These are phyloP conservation scores for Fratercula arctica DNA, from an alignment of 2,797 vertebrate species.

Conservation along the genomic window DNA sequence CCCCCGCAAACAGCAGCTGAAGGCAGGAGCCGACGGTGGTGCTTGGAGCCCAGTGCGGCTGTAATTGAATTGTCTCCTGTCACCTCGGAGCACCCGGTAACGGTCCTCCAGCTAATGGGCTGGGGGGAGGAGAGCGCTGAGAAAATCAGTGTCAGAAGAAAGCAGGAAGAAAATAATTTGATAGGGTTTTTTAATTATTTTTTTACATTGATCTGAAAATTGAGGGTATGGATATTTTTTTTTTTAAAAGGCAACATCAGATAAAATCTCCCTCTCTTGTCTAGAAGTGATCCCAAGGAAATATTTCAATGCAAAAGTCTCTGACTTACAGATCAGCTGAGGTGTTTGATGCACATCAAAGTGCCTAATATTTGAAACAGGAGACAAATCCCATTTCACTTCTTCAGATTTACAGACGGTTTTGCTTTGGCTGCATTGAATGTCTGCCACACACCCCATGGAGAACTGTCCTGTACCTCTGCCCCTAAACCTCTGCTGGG, in stretches of 20 bases:
- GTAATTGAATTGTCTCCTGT: not conserved
- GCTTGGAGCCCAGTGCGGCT: not conserved
- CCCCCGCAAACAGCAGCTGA: not conserved
- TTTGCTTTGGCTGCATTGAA: not conserved
- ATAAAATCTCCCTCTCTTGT: not conserved
- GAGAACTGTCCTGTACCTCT: not conserved
- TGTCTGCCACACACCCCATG: not conserved
- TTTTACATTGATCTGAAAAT: slow-evolving; percentile 4
- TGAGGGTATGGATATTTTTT: slow-evolving; percentile 15
- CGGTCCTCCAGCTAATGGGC: slow-evolving; percentile 21
- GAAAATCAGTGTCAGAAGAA: slow-evolving; percentile 10
- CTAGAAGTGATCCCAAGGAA: not conserved
- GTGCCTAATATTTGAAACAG: not conserved
- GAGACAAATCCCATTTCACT: not conserved
- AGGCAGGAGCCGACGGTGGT: not conserved
- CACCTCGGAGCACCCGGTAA: slow-evolving; percentile 5
- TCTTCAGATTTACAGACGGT: not conserved
- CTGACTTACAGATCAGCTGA: not conserved
- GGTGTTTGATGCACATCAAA: not conserved
- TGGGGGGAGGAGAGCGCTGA: slow-evolving; percentile 25
- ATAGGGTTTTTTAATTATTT: not conserved
- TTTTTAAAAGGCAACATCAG: not conserved
- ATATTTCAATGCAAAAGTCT: not conserved
- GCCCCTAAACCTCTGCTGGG: not conserved
- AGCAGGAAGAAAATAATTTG: slow-evolving; percentile 2